These are phyloP conservation scores for Crenuchus spilurus DNA, from an alignment of 2,797 vertebrate genomes.

Conservation along the genomic window DNA sequence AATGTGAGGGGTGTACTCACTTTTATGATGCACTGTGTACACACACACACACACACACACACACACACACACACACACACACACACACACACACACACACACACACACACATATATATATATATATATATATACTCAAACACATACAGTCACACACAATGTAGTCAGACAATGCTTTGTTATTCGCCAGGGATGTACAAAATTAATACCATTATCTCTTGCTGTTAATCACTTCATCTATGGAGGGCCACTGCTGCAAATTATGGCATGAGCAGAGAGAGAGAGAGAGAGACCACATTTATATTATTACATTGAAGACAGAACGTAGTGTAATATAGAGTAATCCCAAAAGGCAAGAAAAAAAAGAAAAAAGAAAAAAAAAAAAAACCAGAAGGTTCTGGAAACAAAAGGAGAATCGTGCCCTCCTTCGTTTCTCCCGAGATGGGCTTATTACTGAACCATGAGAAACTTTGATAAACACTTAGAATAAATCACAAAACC, in stretches of 20 bases:
- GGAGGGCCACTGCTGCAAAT: constrained; percentile 46
- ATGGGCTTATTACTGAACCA: constrained; percentile 80
- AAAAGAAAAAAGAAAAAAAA: constrained; percentile 42
- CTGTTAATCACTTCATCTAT: constrained; percentile 35
- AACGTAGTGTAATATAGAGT: constrained; percentile 71
- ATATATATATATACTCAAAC: no score
- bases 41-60: no score
- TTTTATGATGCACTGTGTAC: no score
- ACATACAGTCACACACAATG: constrained; percentile 24
- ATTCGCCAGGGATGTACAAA: constrained; percentile 38
- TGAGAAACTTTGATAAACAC: constrained; percentile 81
- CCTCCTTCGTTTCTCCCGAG: constrained; percentile 74
- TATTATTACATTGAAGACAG: constrained; percentile 30
- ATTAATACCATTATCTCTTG: constrained; percentile 43
- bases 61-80: no score
- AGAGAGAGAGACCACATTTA: constrained; percentile 30
- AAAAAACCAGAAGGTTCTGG: constrained; percentile 45
- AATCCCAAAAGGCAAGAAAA: constrained; percentile 79
- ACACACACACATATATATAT: no score
- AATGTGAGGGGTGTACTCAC: no score
- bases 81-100: no score
- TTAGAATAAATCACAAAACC: constrained; percentile 78
- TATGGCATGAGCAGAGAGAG: constrained; percentile 30
- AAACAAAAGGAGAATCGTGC: constrained; percentile 76
- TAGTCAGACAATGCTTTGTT: constrained; percentile 28